phyloP scores from a whole-genome alignment of 2,888 invertebrate genomes.

The Hirtodrosophila duncani region DNA sequence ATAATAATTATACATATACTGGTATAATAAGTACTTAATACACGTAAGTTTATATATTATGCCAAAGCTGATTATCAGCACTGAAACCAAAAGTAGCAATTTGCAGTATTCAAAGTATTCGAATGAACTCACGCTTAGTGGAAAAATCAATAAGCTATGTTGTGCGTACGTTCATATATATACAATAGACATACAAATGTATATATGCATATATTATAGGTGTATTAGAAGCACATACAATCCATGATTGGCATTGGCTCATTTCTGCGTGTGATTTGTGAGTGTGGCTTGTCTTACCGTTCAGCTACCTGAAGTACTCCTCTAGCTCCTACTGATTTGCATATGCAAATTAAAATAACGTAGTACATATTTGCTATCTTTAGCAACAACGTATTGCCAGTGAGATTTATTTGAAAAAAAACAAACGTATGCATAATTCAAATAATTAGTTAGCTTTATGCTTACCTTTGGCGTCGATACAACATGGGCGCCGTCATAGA shows the following conservation, averaged over 20 bases:
- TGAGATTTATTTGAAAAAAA: too few relatives aligned
- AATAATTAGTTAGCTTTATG: too few relatives aligned
- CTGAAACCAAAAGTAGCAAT: too few relatives aligned
- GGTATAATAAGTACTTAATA: too few relatives aligned
- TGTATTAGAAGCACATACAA: conserved; percentile 18
- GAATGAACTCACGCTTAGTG: too few relatives aligned
- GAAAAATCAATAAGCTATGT: too few relatives aligned
- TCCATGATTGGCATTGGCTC: conserved; percentile 8
- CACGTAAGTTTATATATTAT: too few relatives aligned
- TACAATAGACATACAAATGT: conserved; percentile 17
- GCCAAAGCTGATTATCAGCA: too few relatives aligned
- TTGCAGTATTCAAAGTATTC: too few relatives aligned
- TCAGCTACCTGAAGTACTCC: not conserved
- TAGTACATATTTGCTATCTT: conserved; percentile 28
- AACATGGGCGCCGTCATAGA: conserved; percentile 95
- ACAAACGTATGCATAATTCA: not conserved
- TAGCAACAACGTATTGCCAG: conserved; percentile 12
- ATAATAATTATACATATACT: too few relatives aligned
- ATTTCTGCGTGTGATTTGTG: too few relatives aligned
- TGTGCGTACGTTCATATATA: conserved; percentile 27
- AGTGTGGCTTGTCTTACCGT: too few relatives aligned
- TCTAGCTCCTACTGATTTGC: conserved; percentile 30
- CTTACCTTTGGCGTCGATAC: conserved; percentile 91
- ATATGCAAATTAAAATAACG: conserved; percentile 34
- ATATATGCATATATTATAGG: conserved; percentile 19